Percentiles rank a stretch among this genome's conserved stretches.
phyloP scores from a whole-genome alignment of 1,140 invertebrate species.

The Pygmarrhopalites habei region DNA sequence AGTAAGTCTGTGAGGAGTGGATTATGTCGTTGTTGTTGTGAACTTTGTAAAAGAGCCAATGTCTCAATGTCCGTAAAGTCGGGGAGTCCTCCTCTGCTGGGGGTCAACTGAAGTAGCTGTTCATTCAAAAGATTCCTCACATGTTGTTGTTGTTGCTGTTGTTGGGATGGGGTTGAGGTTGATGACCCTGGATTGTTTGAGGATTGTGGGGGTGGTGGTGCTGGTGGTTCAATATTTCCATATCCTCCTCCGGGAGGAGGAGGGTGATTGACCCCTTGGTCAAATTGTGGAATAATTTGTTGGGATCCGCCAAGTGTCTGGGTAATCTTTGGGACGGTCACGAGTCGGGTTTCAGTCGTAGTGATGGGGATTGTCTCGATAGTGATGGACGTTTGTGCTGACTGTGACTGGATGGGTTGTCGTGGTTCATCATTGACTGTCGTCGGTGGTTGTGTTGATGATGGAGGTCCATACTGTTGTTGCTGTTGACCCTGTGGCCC shows the following conservation, averaged over 20 bases:
- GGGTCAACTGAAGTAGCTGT: not conserved
- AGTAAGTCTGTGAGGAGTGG: not conserved
- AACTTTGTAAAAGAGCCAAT: not conserved
- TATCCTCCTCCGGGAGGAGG: not conserved
- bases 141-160: too few relatives aligned
- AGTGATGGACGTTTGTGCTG: constrained; percentile 6
- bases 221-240: not conserved
- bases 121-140: not conserved
- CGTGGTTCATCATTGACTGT: not conserved
- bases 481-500: not conserved
- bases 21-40: not conserved
- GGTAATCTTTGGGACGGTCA: constrained; percentile 4
- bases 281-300: not conserved
- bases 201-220: not conserved
- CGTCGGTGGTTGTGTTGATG: too few relatives aligned
- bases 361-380: constrained; percentile 5
- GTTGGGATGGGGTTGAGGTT: not conserved
- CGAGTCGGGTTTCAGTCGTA: constrained; percentile 4
- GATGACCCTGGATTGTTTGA: not conserved
- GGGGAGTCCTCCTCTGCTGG: not conserved
- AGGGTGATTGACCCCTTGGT: not conserved
- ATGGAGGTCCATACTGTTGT: not conserved
- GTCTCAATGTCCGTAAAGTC: not conserved
- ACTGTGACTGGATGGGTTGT: not conserved
- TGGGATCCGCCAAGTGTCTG: not conserved